phyloP scores from a whole-genome alignment of 2,888 invertebrate species.

The Kuschelorhynchus macadamiae region DNA sequence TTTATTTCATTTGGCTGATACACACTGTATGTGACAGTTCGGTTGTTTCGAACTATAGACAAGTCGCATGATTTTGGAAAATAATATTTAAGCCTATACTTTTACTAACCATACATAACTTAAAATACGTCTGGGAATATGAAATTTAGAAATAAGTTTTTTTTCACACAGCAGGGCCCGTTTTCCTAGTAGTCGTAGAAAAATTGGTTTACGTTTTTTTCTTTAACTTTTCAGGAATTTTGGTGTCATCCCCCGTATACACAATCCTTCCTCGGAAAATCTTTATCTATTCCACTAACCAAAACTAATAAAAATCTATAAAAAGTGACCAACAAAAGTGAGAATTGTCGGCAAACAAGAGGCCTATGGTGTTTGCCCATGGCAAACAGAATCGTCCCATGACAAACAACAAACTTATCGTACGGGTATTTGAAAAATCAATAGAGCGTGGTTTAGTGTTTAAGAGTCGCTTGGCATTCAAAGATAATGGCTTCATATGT shows the following conservation, averaged over 20 bases:
- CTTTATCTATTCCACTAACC: conserved; percentile 43
- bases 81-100: too few relatives aligned
- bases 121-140: too few relatives aligned
- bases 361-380: conserved; percentile 55
- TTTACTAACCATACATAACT: too few relatives aligned
- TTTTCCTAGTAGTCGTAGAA: too few relatives aligned
- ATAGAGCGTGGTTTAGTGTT: conserved; percentile 54
- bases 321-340: conserved; percentile 55
- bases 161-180: too few relatives aligned
- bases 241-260: neutral
- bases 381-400: conserved; percentile 55
- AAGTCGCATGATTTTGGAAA: too few relatives aligned
- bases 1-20: too few relatives aligned
- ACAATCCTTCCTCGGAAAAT: conserved; percentile 20
- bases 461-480: conserved; percentile 34
- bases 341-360: conserved; percentile 61
- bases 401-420: conserved; percentile 54
- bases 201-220: too few relatives aligned
- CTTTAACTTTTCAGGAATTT: too few relatives aligned
- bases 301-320: conserved; percentile 53
- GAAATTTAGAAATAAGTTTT: too few relatives aligned
- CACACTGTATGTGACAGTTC: too few relatives aligned
- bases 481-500: conserved; percentile 41
- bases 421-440: conserved; percentile 55
- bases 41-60: too few relatives aligned